phyloP scores from a whole-genome alignment of 2,113 vertebrate species.

The Xenopus borealis region DNA sequence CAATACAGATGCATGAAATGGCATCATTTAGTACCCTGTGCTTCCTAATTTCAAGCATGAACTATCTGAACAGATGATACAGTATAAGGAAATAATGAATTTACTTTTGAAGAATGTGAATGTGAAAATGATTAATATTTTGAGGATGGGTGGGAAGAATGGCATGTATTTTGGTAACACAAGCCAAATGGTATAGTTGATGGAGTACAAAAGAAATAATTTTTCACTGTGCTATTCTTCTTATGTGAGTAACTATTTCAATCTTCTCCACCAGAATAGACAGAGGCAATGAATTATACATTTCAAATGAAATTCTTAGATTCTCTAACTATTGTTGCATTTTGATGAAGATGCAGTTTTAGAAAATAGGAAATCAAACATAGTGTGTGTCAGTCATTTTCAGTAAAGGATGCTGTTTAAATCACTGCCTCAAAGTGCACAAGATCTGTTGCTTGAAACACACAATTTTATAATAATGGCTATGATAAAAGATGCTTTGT shows the following conservation, averaged over 20 bases:
- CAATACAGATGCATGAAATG: constrained; percentile 27
- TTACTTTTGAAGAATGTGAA: constrained; percentile 34
- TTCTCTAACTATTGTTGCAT: constrained; percentile 47
- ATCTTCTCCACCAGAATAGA: constrained; percentile 47
- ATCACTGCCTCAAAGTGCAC: not conserved
- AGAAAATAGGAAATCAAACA: constrained; percentile 38
- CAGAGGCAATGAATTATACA: constrained; percentile 47
- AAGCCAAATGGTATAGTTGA: constrained; percentile 44
- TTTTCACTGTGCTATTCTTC: constrained; percentile 50
- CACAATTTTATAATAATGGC: too few species aligned
- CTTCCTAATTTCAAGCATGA: constrained; percentile 42
- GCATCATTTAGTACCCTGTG: constrained; percentile 32
- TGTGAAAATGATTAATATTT: constrained; percentile 33
- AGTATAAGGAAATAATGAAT: constrained; percentile 31
- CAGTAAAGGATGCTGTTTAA: not conserved
- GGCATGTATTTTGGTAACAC: constrained; percentile 41
- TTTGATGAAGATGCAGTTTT: constrained; percentile 39
- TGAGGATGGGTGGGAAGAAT: constrained; percentile 22
- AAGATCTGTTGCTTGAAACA: not conserved
- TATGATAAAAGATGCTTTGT: too few species aligned
- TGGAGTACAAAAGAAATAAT: constrained; percentile 40
- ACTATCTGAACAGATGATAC: constrained; percentile 39
- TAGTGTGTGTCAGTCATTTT: constrained; percentile 21
- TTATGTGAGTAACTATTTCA: constrained; percentile 49
- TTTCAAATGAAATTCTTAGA: constrained; percentile 48